Evolutionary conservation across 2,797 vertebrate genomes (phyloP), one percentile per base, ranked within the genome.

Genomic region (Muraenolepis orangiensis): DNA sequence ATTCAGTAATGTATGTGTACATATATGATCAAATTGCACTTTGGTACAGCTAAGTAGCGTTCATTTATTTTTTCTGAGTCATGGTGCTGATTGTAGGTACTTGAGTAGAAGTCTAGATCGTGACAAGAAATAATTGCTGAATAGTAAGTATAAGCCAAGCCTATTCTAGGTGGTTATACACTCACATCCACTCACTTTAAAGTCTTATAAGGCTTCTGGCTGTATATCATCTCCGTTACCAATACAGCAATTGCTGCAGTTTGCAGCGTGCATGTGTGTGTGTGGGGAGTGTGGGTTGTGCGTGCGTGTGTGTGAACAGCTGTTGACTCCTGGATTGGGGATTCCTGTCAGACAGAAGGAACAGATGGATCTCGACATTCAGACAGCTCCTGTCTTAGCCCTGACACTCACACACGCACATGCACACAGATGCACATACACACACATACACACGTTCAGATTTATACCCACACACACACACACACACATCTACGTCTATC

Each of bases 291-390:
- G 46, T 20, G 46, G 4, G 46, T n/a, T 20, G 46, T 20, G 46
- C 6, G 46, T 4, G 42, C 5, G 42, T 18, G 42, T 4, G 3
- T 18, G 42, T 11, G 57, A 64, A 26, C 57, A 64, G 57, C 57
- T 64, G 57, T 64, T 64, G 78, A 82, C 82, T 87, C 76, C 88
- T 93, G 92, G 90, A 91, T 88, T 72, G 12, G 72, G 77, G 75
- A 75, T 75, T 76, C 79, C 26, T 73, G n/a, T 80, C 76, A 70
- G 70, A 90, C 57, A 78, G 83, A 81, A 77, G 81, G 84, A 92
- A 85, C 91, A 93, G 92, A 94, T 93, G 91, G 92, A 89, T 81
- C 78, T 80, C 87, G 26, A 23, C 57, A 12, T 64, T 57, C 57
- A 12, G 57, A 64, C 57, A 64, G 57, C 72, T 30, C 64, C 68